A percentile compares a stretch with the other conserved stretches of the same genome.
phyloP scores from a whole-genome alignment of 2,113 vertebrate species.

The Heteronetta atricapilla region DNA sequence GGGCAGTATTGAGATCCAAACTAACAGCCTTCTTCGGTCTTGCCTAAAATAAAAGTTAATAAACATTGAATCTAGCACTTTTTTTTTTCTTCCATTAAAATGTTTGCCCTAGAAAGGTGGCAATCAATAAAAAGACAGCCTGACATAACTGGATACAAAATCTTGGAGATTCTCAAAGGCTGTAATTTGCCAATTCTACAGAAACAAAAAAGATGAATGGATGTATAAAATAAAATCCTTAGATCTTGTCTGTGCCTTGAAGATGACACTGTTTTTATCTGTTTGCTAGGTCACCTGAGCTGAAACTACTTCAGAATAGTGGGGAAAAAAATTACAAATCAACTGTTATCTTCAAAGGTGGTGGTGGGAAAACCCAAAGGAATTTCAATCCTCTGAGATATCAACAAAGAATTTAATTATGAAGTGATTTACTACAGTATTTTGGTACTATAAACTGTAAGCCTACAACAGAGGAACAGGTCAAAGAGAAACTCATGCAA shows the following conservation, averaged over 20 bases:
- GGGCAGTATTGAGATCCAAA: background rate
- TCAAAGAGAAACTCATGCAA: background rate
- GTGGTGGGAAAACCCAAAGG: conserved; percentile 37
- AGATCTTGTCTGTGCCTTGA: background rate
- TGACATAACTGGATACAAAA: background rate
- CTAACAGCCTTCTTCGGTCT: background rate
- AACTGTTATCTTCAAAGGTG: conserved; percentile 52
- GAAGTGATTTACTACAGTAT: conserved; percentile 28
- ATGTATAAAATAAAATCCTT: background rate
- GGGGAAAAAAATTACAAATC: conserved; percentile 3
- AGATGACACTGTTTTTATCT: background rate
- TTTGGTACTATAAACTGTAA: conserved; percentile 13
- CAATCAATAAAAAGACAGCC: background rate
- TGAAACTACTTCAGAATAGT: background rate
- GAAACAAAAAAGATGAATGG: background rate
- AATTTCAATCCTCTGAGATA: conserved; percentile 31
- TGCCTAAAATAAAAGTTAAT: background rate
- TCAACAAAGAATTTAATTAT: conserved; percentile 47
- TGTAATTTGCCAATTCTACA: background rate
- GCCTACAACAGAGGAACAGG: background rate
- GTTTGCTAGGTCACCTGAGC: background rate
- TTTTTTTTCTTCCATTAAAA: background rate
- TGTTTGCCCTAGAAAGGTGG: background rate
- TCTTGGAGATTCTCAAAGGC: background rate
- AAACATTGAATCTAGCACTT: background rate